A percentile compares a stretch with the other conserved stretches of the same genome.
Conservation (phyloP, 2,888 invertebrate genomes). For the Lepas anatifera region DNA sequence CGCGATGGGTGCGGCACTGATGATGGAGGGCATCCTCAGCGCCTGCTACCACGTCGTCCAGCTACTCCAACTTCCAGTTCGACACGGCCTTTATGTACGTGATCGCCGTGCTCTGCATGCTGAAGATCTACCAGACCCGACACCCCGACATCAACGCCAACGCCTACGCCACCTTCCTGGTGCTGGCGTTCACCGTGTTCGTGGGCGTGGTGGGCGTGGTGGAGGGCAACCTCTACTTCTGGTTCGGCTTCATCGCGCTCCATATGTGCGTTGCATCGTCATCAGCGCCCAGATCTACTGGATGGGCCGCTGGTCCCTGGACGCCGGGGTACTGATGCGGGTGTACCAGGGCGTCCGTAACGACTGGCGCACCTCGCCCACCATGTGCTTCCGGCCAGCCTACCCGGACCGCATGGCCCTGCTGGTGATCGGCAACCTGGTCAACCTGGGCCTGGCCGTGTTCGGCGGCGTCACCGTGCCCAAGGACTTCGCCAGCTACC, state of each 20-base stretch:
- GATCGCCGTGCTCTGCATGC: slow-evolving; percentile 69
- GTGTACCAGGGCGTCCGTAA: no score
- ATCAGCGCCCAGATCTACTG: slow-evolving; percentile 48
- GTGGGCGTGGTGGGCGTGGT: slow-evolving; percentile 44
- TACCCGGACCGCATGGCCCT: no score
- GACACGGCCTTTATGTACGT: slow-evolving; percentile 91
- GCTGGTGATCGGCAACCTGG: no score
- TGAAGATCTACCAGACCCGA: slow-evolving; percentile 74
- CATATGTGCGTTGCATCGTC: slow-evolving; percentile 24
- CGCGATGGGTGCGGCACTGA: slow-evolving; percentile 69
- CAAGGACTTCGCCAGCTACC: no score
- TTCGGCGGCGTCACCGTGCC: no score
- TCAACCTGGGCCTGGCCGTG: no score
- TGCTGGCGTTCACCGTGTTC: slow-evolving; percentile 25
- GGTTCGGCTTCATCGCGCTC: slow-evolving; percentile 53
- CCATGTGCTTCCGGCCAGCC: no score
- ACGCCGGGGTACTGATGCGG: no score
- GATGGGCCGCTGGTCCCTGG: no score
- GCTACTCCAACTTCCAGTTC: slow-evolving; percentile 79
- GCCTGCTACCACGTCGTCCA: slow-evolving; percentile 84
- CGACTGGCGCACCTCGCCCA: no score
- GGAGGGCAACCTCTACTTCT: slow-evolving; percentile 50
- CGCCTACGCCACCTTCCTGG: slow-evolving; percentile 47
- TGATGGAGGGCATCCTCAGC: slow-evolving; percentile 76
- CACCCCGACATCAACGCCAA: slow-evolving; percentile 79